Conservation (phyloP, 1,140 invertebrate species). For the Pseudomyrmex concolor region DNA sequence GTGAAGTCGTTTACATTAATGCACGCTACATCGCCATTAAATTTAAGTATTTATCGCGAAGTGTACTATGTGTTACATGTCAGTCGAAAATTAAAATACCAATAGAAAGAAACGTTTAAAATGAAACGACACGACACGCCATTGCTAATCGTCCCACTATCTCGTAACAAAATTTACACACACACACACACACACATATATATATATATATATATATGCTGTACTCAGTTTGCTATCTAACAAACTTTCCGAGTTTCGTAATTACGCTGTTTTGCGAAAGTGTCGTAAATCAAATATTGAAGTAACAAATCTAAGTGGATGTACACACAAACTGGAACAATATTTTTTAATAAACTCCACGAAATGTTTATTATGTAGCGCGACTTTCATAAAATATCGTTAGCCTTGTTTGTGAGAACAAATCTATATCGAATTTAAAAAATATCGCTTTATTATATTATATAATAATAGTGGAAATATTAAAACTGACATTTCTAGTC, state of each 20-base stretch:
- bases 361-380: conserved; percentile 11
- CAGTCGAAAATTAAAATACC: conserved; percentile 12
- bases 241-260: conserved; percentile 8
- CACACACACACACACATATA: not conserved
- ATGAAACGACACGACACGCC: not conserved
- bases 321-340: conserved; percentile 16
- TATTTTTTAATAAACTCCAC: not conserved
- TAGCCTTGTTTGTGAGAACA: not conserved
- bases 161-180: conserved; percentile 1
- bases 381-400: conserved; percentile 14
- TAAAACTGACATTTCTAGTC: no score
- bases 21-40: conserved; percentile 24
- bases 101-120: conserved; percentile 43
- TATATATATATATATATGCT: not conserved
- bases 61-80: conserved; percentile 44
- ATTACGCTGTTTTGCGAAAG: conserved; percentile 32
- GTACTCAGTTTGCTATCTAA: not conserved
- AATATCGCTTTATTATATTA: no score
- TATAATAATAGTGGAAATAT: no score
- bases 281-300: conserved; percentile 38
- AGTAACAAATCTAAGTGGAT: not conserved
- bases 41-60: conserved; percentile 58
- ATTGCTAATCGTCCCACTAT: not conserved
- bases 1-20: not conserved
- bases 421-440: no score